Evolutionary conservation across 1,140 invertebrate species (phyloP).

Genomic region (Drosophila paulistorum): DNA sequence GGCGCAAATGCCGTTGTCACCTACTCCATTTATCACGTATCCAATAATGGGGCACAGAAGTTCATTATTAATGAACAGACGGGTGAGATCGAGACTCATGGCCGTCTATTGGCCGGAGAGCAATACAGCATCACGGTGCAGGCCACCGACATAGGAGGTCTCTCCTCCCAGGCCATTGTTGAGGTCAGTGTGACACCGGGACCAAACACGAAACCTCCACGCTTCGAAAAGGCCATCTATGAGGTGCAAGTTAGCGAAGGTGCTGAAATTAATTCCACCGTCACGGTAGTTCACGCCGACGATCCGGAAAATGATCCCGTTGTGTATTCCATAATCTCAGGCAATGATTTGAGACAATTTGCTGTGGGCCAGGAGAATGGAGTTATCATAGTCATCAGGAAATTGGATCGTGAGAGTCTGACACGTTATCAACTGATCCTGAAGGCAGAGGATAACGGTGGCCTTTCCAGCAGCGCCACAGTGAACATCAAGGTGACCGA

Average conservation of each 20-base stretch:
- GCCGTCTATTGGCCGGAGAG: conserved; percentile 92
- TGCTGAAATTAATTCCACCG: conserved; percentile 92
- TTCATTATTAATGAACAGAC: conserved; percentile 92
- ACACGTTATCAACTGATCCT: conserved; percentile 93
- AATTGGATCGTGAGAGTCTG: conserved; percentile 93
- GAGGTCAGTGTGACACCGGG: conserved; percentile 92
- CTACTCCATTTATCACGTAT: conserved; percentile 94
- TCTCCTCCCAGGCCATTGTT: conserved; percentile 91
- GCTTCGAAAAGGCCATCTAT: conserved; percentile 91
- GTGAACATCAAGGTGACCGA: conserved; percentile 95
- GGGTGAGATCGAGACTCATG: conserved; percentile 90
- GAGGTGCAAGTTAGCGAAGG: conserved; percentile 94
- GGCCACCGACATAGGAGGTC: conserved; percentile 88
- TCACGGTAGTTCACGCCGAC: conserved; percentile 89
- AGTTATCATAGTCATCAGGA: conserved; percentile 91
- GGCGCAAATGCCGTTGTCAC: conserved; percentile 91
- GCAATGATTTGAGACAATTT: conserved; percentile 94
- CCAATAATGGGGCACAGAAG: conserved; percentile 93
- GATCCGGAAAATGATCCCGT: conserved; percentile 95
- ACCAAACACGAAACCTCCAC: conserved; percentile 92
- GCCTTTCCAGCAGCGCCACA: conserved; percentile 90
- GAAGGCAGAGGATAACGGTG: conserved; percentile 93
- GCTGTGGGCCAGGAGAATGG: conserved; percentile 92
- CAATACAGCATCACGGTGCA: conserved; percentile 94
- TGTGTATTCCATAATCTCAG: conserved; percentile 92